These are phyloP conservation scores for Drosophila aff. DNA, from an alignment of 1,140 invertebrate species.

Conservation along the genomic window DNA sequence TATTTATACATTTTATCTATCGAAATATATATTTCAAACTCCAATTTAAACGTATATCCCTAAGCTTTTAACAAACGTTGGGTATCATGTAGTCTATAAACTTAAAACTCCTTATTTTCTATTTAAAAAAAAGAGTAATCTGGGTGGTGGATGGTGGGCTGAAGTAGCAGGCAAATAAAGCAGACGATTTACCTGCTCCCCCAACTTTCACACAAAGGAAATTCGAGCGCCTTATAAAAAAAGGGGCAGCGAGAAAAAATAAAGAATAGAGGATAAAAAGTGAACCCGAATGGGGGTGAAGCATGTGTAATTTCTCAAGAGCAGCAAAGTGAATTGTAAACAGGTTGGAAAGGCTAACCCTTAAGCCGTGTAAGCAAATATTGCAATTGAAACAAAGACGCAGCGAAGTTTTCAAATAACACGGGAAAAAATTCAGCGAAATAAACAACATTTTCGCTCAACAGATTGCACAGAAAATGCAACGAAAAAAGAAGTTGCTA, in stretches of 20 bases:
- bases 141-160: constrained; percentile 29
- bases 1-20: not conserved
- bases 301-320: constrained; percentile 80
- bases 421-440: not conserved
- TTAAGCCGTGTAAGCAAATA: constrained; percentile 45
- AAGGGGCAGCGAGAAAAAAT: constrained; percentile 9
- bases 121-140: not conserved
- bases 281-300: constrained; percentile 1
- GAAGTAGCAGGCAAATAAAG: constrained; percentile 80
- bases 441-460: constrained; percentile 49
- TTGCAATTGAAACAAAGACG: constrained; percentile 47
- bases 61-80: too few species aligned
- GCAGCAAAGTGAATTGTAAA: constrained; percentile 79
- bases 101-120: not conserved
- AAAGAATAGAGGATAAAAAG: constrained; percentile 4
- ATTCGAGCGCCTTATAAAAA: constrained; percentile 70
- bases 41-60: not conserved
- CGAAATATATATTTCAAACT: not conserved
- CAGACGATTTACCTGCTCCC: constrained; percentile 76
- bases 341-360: constrained; percentile 43
- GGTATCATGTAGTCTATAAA: not conserved
- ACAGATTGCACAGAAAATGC: constrained; percentile 72
- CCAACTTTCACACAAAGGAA: constrained; percentile 46
- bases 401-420: constrained; percentile 32
- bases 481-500: constrained; percentile 38